Conservation (phyloP, 2,888 invertebrate species). For the Muschampia plurimacula region DNA sequence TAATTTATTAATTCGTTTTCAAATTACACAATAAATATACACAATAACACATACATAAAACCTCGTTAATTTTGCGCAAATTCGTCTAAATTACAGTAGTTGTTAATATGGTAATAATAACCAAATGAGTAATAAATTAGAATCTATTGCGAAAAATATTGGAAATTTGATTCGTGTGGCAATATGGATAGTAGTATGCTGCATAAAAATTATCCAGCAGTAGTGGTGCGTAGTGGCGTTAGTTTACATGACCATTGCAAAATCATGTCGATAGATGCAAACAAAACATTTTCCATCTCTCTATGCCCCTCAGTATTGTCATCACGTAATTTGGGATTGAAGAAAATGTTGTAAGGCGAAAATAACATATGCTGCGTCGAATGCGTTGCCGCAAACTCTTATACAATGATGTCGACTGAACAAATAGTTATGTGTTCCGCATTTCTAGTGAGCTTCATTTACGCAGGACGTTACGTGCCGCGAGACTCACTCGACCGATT, state of each 20-base stretch:
- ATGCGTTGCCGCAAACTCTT: slow-evolving; percentile 80
- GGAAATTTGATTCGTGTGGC: slow-evolving; percentile 43
- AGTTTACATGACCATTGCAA: slow-evolving; percentile 27
- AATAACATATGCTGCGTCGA: slow-evolving; percentile 80
- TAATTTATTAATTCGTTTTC: too few relatives aligned
- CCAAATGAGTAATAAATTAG: not conserved
- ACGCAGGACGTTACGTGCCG: slow-evolving; percentile 73
- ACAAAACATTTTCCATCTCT: slow-evolving; percentile 37
- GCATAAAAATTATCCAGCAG: not conserved
- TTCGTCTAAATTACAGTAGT: too few relatives aligned
- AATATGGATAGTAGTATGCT: slow-evolving; percentile 34
- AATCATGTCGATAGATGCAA: slow-evolving; percentile 27
- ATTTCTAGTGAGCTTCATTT: slow-evolving; percentile 83
- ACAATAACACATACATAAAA: too few relatives aligned
- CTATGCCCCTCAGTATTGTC: slow-evolving; percentile 69
- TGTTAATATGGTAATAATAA: too few relatives aligned
- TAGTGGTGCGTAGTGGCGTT: not conserved
- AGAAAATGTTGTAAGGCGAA: slow-evolving; percentile 82
- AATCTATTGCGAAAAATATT: slow-evolving; percentile 54
- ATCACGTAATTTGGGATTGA: slow-evolving; percentile 80
- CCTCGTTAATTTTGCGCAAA: too few relatives aligned
- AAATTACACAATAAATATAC: too few relatives aligned
- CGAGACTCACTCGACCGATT: slow-evolving; percentile 59
- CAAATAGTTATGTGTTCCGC: slow-evolving; percentile 84
- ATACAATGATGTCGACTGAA: slow-evolving; percentile 84